phyloP scores from a whole-genome alignment of 2,888 invertebrate species.

The Chironomus riparius region DNA sequence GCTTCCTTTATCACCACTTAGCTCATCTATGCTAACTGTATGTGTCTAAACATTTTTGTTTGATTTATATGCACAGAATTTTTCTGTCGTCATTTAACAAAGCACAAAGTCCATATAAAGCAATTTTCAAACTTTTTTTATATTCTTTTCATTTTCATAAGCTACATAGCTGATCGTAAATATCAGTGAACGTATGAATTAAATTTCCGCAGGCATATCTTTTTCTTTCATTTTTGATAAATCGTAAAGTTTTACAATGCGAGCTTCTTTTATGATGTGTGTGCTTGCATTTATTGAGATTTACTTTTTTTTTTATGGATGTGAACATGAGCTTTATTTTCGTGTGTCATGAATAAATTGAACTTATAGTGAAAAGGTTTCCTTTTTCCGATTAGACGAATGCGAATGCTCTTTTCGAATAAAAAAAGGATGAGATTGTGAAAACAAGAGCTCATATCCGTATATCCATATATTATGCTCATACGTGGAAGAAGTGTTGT shows the following conservation, averaged over 20 bases:
- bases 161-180: no score
- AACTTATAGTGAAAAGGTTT: neutral
- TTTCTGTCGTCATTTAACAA: neutral
- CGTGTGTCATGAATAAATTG: no score
- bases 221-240: neutral
- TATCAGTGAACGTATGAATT: neutral
- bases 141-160: no score
- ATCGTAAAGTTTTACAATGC: neutral
- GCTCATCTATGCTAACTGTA: no score
- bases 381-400: neutral
- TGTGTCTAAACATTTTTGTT: neutral
- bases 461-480: neutral
- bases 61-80: neutral
- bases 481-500: neutral
- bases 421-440: no score
- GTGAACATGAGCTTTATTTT: neutral
- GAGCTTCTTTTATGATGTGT: neutral
- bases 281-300: neutral
- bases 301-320: neutral
- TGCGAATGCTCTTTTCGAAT: neutral
- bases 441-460: no score
- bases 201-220: neutral
- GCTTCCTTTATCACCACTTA: no score
- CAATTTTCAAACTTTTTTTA: neutral
- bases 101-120: neutral